Conservation (phyloP, 2,797 vertebrate genomes). For the Diglossa cyanea region DNA sequence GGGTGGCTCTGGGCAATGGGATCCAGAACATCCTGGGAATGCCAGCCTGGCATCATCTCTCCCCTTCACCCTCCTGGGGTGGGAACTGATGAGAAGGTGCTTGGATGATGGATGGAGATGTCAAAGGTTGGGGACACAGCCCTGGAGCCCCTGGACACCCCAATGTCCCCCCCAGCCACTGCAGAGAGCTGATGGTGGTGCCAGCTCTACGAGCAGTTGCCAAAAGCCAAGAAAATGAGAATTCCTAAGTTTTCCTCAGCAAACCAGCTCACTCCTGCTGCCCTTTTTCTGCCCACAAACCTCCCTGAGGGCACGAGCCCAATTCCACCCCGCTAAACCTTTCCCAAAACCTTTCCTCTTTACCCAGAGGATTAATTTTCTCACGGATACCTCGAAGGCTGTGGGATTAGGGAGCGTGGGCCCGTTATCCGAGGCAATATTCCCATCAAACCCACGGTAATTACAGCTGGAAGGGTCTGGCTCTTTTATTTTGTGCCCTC, state of each 20-base stretch:
- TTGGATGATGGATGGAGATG: neutral
- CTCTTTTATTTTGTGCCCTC: neutral
- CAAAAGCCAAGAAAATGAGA: neutral
- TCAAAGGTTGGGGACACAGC: neutral
- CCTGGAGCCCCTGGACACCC: neutral
- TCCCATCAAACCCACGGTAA: slow-evolving; percentile 54
- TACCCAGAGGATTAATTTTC: slow-evolving; percentile 32
- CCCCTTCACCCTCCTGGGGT: neutral
- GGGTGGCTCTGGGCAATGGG: fast-evolving
- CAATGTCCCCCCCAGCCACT: neutral
- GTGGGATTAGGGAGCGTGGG: neutral
- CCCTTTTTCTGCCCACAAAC: neutral
- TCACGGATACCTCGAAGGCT: neutral
- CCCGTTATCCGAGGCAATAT: slow-evolving; percentile 10
- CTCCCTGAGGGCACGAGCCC: neutral
- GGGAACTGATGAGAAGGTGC: fast-evolving
- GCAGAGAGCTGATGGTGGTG: fast-evolving
- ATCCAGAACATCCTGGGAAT: fast-evolving
- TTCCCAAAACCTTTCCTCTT: neutral
- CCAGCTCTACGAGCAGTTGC: fast-evolving
- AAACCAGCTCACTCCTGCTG: neutral
- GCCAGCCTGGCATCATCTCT: neutral
- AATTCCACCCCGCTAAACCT: neutral
- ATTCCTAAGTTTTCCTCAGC: neutral
- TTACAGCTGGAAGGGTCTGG: slow-evolving; percentile 59